These are phyloP conservation scores for Dinoponera quadriceps DNA, from an alignment of 1,140 invertebrate genomes.

Conservation along the genomic window DNA sequence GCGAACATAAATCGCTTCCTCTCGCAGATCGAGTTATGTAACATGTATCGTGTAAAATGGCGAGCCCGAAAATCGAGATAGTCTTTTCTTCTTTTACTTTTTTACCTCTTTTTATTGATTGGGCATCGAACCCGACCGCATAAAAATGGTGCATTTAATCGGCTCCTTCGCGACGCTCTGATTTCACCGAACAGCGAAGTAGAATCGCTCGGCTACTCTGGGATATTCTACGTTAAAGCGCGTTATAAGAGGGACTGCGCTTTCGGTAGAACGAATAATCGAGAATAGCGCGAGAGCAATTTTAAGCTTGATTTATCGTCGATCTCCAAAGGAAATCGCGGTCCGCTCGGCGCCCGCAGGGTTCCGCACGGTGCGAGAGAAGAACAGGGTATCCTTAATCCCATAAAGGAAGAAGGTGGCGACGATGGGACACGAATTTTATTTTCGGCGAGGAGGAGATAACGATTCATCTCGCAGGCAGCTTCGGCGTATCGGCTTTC, in stretches of 20 bases:
- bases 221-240: constrained; percentile 8
- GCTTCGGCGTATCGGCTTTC: constrained; percentile 46
- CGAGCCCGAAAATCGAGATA: not conserved
- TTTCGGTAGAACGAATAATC: constrained; percentile 32
- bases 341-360: constrained; percentile 20
- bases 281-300: constrained; percentile 36
- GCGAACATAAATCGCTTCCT: not conserved
- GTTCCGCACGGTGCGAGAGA: not conserved
- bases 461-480: constrained; percentile 36
- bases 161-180: not conserved
- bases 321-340: constrained; percentile 41
- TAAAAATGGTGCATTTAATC: constrained; percentile 6
- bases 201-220: not conserved
- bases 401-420: not conserved
- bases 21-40: not conserved
- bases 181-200: not conserved
- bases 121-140: not conserved
- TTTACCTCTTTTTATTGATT: not conserved
- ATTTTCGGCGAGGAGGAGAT: constrained; percentile 37
- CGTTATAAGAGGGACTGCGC: not conserved
- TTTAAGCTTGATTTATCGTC: constrained; percentile 59
- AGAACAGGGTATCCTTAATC: constrained; percentile 33
- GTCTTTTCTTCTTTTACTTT: not conserved
- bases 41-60: not conserved
- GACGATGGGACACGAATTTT: constrained; percentile 52